These are phyloP conservation scores for Bolborhynchus lineola DNA, from an alignment of 2,113 vertebrate species.

Conservation along the genomic window DNA sequence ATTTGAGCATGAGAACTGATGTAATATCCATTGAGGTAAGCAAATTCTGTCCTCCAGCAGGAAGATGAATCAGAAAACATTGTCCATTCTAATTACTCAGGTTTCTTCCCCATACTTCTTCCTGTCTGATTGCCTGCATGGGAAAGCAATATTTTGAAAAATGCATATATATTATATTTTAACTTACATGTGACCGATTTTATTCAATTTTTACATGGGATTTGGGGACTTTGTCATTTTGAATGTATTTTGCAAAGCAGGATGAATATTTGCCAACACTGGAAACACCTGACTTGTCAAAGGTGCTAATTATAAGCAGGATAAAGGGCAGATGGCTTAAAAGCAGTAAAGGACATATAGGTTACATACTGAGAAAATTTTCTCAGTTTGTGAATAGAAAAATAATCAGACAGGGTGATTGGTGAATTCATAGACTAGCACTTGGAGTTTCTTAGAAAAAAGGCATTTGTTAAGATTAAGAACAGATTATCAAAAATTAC, in stretches of 20 bases:
- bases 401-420: neutral
- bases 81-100: neutral
- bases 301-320: neutral
- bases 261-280: neutral
- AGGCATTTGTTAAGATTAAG: neutral
- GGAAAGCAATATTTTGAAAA: neutral
- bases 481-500: neutral
- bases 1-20: neutral
- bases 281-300: neutral
- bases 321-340: neutral
- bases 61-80: neutral
- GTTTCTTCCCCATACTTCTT: neutral
- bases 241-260: neutral
- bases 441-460: neutral
- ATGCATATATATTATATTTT: neutral
- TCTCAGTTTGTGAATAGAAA: neutral
- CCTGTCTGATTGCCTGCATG: neutral
- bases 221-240: neutral
- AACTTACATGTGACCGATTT: neutral
- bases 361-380: neutral
- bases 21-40: neutral
- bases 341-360: neutral
- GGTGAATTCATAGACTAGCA: rapidly evolving
- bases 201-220: neutral
- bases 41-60: neutral